These are phyloP conservation scores for Struthidea cinerea DNA, from an alignment of 2,113 vertebrate species.

Conservation along the genomic window DNA sequence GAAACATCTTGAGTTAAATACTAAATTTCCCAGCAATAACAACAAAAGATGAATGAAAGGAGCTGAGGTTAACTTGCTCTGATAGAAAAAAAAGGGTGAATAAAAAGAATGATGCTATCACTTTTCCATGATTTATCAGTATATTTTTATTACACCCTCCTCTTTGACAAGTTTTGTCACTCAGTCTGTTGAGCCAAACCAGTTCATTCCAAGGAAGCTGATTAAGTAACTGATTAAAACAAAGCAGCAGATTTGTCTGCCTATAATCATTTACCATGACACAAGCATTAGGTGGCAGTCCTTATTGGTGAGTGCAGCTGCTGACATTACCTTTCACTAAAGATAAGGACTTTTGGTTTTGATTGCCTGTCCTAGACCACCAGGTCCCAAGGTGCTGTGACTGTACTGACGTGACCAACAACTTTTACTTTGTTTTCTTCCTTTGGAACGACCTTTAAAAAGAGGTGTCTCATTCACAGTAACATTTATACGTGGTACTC, in stretches of 20 bases:
- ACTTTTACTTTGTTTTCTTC: not conserved
- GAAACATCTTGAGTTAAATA: slow-evolving; percentile 75
- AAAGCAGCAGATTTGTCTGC: slow-evolving; percentile 8
- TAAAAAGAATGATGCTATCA: slow-evolving; percentile 51
- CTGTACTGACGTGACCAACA: no score
- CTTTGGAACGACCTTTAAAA: not conserved
- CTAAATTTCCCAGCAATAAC: slow-evolving; percentile 73
- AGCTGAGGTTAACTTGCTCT: slow-evolving; percentile 64
- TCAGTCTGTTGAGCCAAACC: slow-evolving; percentile 33
- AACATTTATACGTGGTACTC: not conserved
- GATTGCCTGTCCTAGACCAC: not conserved
- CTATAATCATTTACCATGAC: slow-evolving; percentile 4
- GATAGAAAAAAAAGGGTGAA: slow-evolving; percentile 58
- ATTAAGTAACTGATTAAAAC: slow-evolving; percentile 67
- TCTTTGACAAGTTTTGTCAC: slow-evolving; percentile 61
- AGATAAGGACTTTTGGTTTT: not conserved
- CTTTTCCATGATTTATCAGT: slow-evolving; percentile 39
- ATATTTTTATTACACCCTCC: slow-evolving; percentile 39
- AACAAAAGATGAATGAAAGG: slow-evolving; percentile 65
- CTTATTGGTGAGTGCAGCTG: not conserved
- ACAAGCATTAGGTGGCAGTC: not conserved
- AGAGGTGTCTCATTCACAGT: not conserved
- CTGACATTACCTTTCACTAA: not conserved
- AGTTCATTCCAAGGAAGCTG: slow-evolving; percentile 57
- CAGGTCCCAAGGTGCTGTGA: not conserved